Conservation (phyloP, 2,888 invertebrate species). For the Patella ulyssiponensis region DNA sequence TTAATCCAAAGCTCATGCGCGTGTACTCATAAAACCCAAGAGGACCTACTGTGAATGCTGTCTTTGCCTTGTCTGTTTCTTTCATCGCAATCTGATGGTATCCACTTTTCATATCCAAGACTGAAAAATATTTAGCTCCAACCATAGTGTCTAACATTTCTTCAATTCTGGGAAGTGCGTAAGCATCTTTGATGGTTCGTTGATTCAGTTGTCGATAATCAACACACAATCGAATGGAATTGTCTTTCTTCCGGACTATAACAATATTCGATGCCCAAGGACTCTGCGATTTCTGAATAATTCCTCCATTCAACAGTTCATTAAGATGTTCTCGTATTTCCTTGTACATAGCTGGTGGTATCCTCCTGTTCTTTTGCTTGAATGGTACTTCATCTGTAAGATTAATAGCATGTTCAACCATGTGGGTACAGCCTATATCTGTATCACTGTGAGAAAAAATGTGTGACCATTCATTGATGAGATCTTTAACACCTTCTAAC, state of each 20-base stretch:
- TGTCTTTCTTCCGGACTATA: not conserved
- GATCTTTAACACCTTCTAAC: not conserved
- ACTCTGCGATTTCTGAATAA: not conserved
- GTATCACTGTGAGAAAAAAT: not conserved
- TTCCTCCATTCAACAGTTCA: not conserved
- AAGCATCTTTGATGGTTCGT: not conserved
- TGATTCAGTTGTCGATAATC: conserved; percentile 1
- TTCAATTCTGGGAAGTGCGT: too few relatives aligned
- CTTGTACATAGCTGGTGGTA: not conserved
- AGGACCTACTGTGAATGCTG: conserved; percentile 35
- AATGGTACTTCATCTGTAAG: not conserved
- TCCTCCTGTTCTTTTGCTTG: not conserved
- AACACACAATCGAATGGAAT: not conserved
- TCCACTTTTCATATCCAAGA: not conserved
- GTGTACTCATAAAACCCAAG: conserved; percentile 38
- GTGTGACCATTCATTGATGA: not conserved
- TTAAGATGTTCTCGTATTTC: too few relatives aligned
- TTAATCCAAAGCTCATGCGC: conserved; percentile 31
- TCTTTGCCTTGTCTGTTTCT: conserved; percentile 32
- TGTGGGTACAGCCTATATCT: too few relatives aligned
- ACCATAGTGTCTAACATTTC: too few relatives aligned
- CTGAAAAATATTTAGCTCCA: too few relatives aligned
- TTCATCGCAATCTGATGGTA: not conserved
- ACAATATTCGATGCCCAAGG: not conserved
- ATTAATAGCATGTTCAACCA: not conserved